Percentiles rank a stretch among this genome's conserved stretches.
These are phyloP conservation scores for Lottia gigantea DNA, from an alignment of 2,888 invertebrate species.

Conservation along the genomic window DNA sequence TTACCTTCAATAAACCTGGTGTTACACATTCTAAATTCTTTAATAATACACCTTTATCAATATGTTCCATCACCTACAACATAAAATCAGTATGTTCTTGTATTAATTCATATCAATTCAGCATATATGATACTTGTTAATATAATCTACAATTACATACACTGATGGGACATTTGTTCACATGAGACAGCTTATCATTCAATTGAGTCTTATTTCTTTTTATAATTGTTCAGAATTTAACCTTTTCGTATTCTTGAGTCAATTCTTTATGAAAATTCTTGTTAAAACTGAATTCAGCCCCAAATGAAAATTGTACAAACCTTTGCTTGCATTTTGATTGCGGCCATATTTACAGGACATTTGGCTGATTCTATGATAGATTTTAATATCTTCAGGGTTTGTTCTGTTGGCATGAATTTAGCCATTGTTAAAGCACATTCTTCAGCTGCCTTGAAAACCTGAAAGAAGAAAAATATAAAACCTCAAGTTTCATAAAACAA, in stretches of 20 bases:
- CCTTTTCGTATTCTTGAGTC: too few species aligned
- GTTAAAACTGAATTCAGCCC: too few species aligned
- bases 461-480: conserved; percentile 31
- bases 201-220: too few species aligned
- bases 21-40: conserved; percentile 81
- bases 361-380: conserved; percentile 87
- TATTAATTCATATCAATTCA: too few species aligned
- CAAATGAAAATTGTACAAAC: conserved; percentile 36
- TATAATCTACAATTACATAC: too few species aligned
- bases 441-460: conserved; percentile 88
- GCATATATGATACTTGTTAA: too few species aligned
- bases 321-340: conserved; percentile 81
- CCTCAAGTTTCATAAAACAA: background rate
- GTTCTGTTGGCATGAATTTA: conserved; percentile 82
- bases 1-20: conserved; percentile 87
- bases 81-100: background rate
- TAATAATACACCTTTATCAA: conserved; percentile 79
- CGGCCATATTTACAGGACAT: conserved; percentile 88
- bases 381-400: conserved; percentile 80
- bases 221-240: too few species aligned
- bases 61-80: conserved; percentile 79
- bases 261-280: too few species aligned
- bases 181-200: too few species aligned
- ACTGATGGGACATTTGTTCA: too few species aligned
- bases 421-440: conserved; percentile 83